These are phyloP conservation scores for Hesperophylax magnus DNA, from an alignment of 1,140 invertebrate species.

Conservation along the genomic window DNA sequence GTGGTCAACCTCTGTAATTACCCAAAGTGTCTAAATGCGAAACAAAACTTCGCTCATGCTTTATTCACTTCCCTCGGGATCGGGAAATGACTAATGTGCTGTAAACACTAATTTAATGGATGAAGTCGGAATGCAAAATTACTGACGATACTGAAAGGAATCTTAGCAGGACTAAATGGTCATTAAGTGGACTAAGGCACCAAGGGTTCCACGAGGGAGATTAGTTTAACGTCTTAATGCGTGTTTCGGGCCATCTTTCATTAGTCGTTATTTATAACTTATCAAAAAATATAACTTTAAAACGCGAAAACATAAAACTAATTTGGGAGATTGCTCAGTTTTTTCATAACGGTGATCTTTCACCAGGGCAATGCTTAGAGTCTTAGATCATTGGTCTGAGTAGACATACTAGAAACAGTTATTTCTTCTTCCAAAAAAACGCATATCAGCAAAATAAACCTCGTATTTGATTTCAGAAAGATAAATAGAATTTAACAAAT, in stretches of 20 bases:
- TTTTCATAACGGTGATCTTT: no score
- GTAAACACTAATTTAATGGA: constrained; percentile 42
- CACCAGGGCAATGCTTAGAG: no score
- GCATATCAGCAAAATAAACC: no score
- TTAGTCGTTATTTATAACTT: no score
- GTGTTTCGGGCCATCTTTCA: not conserved
- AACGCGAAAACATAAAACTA: no score
- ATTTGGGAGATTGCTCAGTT: no score
- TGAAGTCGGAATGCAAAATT: constrained; percentile 41
- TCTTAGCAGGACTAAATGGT: constrained; percentile 33
- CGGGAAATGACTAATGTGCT: constrained; percentile 43
- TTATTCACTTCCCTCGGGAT: constrained; percentile 18
- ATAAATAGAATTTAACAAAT: no score
- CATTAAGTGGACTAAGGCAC: constrained; percentile 28
- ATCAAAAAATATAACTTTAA: no score
- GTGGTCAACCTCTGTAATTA: constrained; percentile 17
- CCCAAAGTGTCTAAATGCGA: constrained; percentile 10
- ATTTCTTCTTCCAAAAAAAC: no score
- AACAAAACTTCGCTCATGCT: constrained; percentile 10
- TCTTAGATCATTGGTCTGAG: no score
- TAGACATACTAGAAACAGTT: no score
- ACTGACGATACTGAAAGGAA: constrained; percentile 29
- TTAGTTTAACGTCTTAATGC: constrained; percentile 1
- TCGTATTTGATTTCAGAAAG: no score
- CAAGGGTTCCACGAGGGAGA: not conserved